Conservation (phyloP, 2,888 invertebrate genomes). For the Toxonevra muliebris region DNA sequence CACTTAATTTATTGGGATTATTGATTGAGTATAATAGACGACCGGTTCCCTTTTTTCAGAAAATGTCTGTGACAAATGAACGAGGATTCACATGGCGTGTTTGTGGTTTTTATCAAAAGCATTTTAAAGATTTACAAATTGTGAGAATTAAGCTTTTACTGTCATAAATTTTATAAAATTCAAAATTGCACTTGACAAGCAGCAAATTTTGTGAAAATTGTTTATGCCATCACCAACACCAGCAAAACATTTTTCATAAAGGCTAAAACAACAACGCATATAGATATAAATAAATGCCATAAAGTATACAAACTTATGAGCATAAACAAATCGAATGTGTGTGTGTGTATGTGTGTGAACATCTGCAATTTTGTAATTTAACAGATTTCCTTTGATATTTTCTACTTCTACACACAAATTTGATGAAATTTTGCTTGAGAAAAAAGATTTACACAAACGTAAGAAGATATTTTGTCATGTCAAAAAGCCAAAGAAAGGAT, state of each 20-base stretch:
- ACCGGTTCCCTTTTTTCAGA: neutral
- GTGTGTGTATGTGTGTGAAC: neutral
- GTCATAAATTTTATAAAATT: conserved; percentile 23
- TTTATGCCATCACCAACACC: no score
- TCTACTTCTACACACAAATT: conserved; percentile 1
- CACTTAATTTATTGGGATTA: no score
- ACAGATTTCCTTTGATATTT: conserved; percentile 19
- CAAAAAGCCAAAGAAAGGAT: neutral
- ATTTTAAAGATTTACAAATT: conserved; percentile 22
- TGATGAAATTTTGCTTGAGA: neutral
- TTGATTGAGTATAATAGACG: no score
- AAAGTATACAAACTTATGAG: neutral
- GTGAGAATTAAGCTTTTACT: conserved; percentile 15
- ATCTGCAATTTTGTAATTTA: conserved; percentile 29
- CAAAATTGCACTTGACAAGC: conserved; percentile 11
- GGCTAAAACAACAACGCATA: no score
- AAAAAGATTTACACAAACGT: neutral
- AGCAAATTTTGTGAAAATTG: no score
- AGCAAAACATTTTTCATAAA: no score
- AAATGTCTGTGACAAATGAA: neutral
- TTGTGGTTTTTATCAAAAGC: neutral
- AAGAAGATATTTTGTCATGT: conserved; percentile 5
- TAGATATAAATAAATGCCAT: neutral
- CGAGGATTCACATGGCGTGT: neutral
- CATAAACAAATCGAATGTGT: neutral